phyloP scores from a whole-genome alignment of 2,113 vertebrate genomes.

The Colius striatus region DNA sequence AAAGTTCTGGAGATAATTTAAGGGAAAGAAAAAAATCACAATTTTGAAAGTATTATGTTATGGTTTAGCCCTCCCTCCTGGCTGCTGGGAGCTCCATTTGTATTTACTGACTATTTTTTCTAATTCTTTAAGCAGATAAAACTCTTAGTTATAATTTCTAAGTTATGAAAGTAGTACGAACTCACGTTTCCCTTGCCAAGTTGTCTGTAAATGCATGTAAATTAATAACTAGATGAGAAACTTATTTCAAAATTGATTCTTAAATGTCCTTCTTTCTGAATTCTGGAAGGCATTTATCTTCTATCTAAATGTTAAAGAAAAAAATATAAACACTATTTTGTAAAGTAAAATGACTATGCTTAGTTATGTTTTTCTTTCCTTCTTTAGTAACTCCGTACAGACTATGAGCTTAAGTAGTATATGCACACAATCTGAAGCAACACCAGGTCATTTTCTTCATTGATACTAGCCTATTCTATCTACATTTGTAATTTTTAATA shows the following conservation, averaged over 20 bases:
- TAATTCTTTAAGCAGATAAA: neutral
- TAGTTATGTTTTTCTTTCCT: neutral
- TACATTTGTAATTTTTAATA: constrained; percentile 1
- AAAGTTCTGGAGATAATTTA: neutral
- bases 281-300: neutral
- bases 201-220: neutral
- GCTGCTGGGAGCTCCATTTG: neutral
- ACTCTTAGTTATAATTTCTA: neutral
- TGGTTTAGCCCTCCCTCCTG: neutral
- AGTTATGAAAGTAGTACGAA: neutral
- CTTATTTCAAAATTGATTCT: neutral
- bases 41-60: neutral
- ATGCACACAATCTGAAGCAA: neutral
- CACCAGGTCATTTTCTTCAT: neutral
- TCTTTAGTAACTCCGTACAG: neutral
- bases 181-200: neutral
- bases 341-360: neutral
- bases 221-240: neutral
- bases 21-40: neutral
- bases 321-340: neutral
- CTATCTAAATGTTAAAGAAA: neutral
- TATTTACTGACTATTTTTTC: neutral
- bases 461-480: neutral
- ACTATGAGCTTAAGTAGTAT: neutral
- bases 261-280: neutral